A percentile compares a stretch with the other conserved stretches of the same genome.
Evolutionary conservation across 1,140 invertebrate genomes (phyloP).

Genomic region (Calosoma granatense): DNA sequence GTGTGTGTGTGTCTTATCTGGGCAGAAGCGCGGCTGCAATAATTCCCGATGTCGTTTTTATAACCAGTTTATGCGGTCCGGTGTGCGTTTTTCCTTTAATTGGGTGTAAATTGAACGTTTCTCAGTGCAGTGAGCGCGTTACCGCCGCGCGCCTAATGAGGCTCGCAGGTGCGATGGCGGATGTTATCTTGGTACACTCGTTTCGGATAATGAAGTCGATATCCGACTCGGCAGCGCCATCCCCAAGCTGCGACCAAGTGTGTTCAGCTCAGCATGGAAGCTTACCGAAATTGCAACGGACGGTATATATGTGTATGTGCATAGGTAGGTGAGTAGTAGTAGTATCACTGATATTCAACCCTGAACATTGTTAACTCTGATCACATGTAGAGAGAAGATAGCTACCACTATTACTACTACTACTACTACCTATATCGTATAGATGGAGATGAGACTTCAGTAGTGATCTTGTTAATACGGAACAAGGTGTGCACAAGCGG

Average conservation of each 20-base stretch:
- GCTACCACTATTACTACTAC: too few species aligned
- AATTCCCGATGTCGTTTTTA: slow-evolving; percentile 5
- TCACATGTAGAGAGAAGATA: too few species aligned
- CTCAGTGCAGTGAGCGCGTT: not conserved
- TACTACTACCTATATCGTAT: too few species aligned
- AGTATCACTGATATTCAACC: too few species aligned
- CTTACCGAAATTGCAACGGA: not conserved
- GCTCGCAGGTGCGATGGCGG: not conserved
- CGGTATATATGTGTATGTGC: too few species aligned
- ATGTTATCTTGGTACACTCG: not conserved
- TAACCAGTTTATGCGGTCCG: not conserved
- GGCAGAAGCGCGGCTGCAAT: not conserved
- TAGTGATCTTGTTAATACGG: too few species aligned
- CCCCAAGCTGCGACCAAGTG: not conserved
- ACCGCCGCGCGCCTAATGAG: slow-evolving; percentile 1
- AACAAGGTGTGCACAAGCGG: too few species aligned
- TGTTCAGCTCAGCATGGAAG: not conserved
- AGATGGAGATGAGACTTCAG: too few species aligned
- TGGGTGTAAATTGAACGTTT: slow-evolving; percentile 4
- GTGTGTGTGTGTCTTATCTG: too few species aligned
- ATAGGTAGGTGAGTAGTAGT: too few species aligned
- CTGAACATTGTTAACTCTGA: too few species aligned
- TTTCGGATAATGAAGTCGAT: not conserved
- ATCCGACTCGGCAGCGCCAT: not conserved
- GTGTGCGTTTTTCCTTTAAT: slow-evolving; percentile 8